Base-by-base conservation (phyloP, 2,797 vertebrate species). In the Centroberyx gerrardi region DNA sequence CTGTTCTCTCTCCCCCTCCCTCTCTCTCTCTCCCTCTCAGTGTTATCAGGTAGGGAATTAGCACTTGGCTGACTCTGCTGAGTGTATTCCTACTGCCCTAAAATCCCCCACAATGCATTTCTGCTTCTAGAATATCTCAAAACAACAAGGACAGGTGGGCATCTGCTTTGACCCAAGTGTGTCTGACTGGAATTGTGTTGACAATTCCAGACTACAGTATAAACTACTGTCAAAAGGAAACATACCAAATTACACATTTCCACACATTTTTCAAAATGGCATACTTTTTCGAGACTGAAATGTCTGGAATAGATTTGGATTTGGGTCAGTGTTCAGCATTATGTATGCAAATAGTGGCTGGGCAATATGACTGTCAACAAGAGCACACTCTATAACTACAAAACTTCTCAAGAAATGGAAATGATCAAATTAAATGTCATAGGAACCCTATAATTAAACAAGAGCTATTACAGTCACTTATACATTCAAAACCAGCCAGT, bases 61-160 rank as follows among this genome's bases (percentile, higher is more conserved):
- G 78, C 74, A 67, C 83, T 78, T 84, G 82, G 86, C 75, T 84
- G 79, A 84, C 75, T 75, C 40, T 46, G 76, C 77, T 66, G 62
- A 36, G 68, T 62, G 65, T 75, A 51, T 78, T 85, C 72, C 68
- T 75, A 68, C 68, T 3, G 4, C 64, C 31, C 38, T 63, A 58
- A 80, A 83, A 82, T 78, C 77, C 83, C 81, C 82, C 76, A 82
- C 81, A 75, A 79, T 83, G 80, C 88, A 61, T 84, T 82, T 82
- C 83, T 58, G 74, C 76, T 78, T 66, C 62, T 62, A 55, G 82
- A 77, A 77, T 68, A 81, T 66, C 68, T 5, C 51, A 72, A 49
- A 84, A 72, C 68, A 81, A 71, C 27, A 79, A 31, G 27, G 22
- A 52, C 68, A 78, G 62, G 67, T 22, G 51, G 7, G 63, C 27